Evolutionary conservation across 1,140 invertebrate genomes (phyloP).

Genomic region (Calliopsis andreniformis): DNA sequence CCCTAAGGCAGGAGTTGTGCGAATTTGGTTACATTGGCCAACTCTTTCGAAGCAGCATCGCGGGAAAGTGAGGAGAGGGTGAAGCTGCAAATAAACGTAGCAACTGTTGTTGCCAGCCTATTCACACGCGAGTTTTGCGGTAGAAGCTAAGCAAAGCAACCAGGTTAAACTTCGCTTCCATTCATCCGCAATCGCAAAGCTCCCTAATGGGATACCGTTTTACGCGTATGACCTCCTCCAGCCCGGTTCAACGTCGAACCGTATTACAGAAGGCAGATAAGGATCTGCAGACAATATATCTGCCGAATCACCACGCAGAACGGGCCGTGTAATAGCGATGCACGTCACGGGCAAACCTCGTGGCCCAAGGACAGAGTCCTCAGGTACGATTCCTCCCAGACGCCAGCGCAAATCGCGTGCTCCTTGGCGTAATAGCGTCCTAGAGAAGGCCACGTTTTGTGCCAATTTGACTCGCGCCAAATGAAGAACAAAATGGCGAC

Average conservation of each 20-base stretch:
- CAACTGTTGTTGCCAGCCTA: background rate
- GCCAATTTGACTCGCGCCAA: too few species aligned
- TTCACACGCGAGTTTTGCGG: slow-evolving; percentile 20
- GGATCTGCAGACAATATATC: background rate
- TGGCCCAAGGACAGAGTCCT: background rate
- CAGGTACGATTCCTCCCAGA: background rate
- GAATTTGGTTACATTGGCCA: background rate
- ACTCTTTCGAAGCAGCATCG: background rate
- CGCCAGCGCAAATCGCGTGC: slow-evolving; percentile 3
- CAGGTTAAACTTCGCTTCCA: background rate
- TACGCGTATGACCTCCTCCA: slow-evolving; percentile 3
- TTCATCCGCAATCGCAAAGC: slow-evolving; percentile 8
- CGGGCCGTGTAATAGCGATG: slow-evolving; percentile 24
- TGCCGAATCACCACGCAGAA: slow-evolving; percentile 10
- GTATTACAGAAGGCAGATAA: background rate
- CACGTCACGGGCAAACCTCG: background rate
- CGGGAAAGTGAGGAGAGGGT: background rate
- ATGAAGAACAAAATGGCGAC: background rate
- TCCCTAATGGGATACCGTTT: slow-evolving; percentile 34
- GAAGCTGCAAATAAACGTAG: slow-evolving; percentile 2
- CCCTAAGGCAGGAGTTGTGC: background rate
- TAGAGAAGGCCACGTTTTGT: background rate
- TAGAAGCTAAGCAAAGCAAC: slow-evolving; percentile 14
- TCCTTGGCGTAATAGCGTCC: background rate
- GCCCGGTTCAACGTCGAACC: background rate